A percentile compares a stretch with the other conserved stretches of the same genome.
Evolutionary conservation across 1,140 invertebrate species (phyloP).

Genomic region (Achroia grisella): DNA sequence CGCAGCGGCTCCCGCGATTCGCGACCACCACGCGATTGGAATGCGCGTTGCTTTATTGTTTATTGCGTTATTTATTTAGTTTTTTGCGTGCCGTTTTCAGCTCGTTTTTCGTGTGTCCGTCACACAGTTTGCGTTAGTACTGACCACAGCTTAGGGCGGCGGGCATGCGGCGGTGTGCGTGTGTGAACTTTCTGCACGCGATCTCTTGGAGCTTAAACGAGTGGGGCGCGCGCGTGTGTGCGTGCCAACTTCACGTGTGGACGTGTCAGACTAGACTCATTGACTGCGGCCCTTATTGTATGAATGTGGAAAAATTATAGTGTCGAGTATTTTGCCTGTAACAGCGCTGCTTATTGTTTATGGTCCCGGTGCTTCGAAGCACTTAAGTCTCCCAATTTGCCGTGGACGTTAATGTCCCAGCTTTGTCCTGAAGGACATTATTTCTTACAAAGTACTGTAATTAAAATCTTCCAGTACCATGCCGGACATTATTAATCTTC

Average conservation of each 20-base stretch:
- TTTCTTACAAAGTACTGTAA: slow-evolving; percentile 53
- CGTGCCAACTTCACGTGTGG: slow-evolving; percentile 56
- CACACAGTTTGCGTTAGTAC: slow-evolving; percentile 71
- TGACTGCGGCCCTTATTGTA: slow-evolving; percentile 72
- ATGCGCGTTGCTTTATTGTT: slow-evolving; percentile 10
- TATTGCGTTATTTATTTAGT: slow-evolving; percentile 40
- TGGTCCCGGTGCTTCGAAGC: slow-evolving; percentile 32
- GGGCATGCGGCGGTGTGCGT: slow-evolving; percentile 61
- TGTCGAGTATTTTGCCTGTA: slow-evolving; percentile 66
- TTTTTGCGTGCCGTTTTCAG: slow-evolving; percentile 60
- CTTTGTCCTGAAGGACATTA: slow-evolving; percentile 56
- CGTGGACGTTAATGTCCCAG: slow-evolving; percentile 48
- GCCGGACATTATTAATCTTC: slow-evolving; percentile 19
- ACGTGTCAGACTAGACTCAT: slow-evolving; percentile 69
- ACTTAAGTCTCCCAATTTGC: slow-evolving; percentile 64
- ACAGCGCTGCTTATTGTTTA: slow-evolving; percentile 64
- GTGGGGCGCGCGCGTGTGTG: slow-evolving; percentile 61
- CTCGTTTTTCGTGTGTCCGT: slow-evolving; percentile 71
- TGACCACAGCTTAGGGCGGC: slow-evolving; percentile 72
- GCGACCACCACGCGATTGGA: slow-evolving; percentile 7
- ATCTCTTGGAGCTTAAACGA: slow-evolving; percentile 58
- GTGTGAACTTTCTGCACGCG: slow-evolving; percentile 69
- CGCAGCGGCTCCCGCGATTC: slow-evolving; percentile 15
- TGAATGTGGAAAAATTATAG: slow-evolving; percentile 74
- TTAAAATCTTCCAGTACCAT: slow-evolving; percentile 36